A percentile compares a stretch with the other conserved stretches of the same genome.
Evolutionary conservation across 2,113 vertebrate species (phyloP).

Genomic region (Tychaedon coryphoeus): DNA sequence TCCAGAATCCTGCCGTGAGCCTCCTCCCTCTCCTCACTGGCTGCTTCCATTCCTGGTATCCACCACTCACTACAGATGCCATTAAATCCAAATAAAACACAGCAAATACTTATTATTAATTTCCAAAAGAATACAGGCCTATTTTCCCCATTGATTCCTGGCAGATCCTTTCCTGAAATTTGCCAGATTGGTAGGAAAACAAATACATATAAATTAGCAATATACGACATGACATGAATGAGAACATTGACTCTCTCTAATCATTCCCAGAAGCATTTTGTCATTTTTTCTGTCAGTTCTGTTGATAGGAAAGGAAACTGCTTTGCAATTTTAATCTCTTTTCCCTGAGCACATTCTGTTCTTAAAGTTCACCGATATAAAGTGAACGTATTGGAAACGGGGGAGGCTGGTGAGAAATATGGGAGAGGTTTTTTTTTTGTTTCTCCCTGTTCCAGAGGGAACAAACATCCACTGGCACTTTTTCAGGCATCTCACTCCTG

Average conservation of each 20-base stretch:
- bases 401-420: background rate
- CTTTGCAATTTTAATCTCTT: constrained; percentile 40
- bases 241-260: constrained; percentile 28
- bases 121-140: background rate
- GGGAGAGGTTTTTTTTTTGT: background rate
- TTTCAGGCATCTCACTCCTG: background rate
- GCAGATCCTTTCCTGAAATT: constrained; percentile 17
- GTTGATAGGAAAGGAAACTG: constrained; percentile 5
- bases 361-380: background rate
- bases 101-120: constrained; percentile 22
- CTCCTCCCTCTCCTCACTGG: background rate
- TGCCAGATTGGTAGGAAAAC: background rate
- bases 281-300: constrained; percentile 39
- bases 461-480: background rate
- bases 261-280: constrained; percentile 38
- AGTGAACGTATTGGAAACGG: background rate
- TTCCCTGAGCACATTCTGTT: constrained; percentile 21
- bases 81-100: constrained; percentile 34
- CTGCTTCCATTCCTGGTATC: background rate
- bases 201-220: constrained; percentile 44
- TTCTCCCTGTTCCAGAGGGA: background rate
- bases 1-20: background rate
- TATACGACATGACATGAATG: background rate
- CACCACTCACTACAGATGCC: background rate
- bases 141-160: constrained; percentile 15